phyloP scores from a whole-genome alignment of 1,140 invertebrate genomes.

The Panonychus citri region DNA sequence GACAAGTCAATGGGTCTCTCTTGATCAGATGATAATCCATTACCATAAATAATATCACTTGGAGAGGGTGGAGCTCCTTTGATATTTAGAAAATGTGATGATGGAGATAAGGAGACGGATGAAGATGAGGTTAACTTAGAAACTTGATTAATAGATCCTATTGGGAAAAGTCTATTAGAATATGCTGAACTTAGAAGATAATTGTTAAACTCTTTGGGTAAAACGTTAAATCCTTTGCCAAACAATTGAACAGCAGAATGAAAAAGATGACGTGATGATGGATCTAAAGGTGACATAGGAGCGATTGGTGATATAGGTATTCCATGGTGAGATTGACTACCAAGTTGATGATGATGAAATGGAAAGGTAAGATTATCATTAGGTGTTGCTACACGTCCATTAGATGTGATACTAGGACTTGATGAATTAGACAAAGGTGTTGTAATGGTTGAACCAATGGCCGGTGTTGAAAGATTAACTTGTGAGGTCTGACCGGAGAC shows the following conservation, averaged over 20 bases:
- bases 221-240: constrained; percentile 8
- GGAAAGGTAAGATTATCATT: background rate
- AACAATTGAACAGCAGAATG: constrained; percentile 7
- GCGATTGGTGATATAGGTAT: constrained; percentile 14
- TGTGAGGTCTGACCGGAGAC: background rate
- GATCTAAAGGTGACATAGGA: constrained; percentile 12
- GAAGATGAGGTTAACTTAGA: background rate
- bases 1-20: constrained; percentile 19
- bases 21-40: too few relatives aligned
- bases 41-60: too few relatives aligned
- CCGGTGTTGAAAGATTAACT: too few relatives aligned
- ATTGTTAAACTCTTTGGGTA: constrained; percentile 9
- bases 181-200: constrained; percentile 2
- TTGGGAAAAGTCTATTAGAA: constrained; percentile 2
- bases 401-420: too few relatives aligned
- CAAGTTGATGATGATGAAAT: background rate
- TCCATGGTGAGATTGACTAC: background rate
- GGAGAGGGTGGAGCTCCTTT: too few relatives aligned
- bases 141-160: constrained; percentile 1
- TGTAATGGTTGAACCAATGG: too few relatives aligned
- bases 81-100: too few relatives aligned
- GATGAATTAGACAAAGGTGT: too few relatives aligned
- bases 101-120: background rate
- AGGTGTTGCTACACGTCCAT: background rate
- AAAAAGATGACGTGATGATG: constrained; percentile 10